Base-by-base conservation (phyloP, 1,140 invertebrate species). In the Ostrea denselamellosa region DNA sequence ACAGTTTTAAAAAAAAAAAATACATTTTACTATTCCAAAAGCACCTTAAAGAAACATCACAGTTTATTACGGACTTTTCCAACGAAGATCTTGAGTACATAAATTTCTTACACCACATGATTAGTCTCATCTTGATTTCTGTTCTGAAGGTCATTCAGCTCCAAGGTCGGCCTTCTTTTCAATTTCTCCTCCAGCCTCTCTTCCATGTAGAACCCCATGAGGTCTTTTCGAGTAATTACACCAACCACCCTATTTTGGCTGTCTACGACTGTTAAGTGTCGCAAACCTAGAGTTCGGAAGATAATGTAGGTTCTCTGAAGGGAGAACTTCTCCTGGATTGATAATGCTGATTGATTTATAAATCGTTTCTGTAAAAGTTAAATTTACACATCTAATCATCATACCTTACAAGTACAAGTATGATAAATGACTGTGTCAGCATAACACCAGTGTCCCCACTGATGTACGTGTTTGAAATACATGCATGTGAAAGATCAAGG, bases 241-340 rank as follows among this genome's bases (percentile, higher is more conserved):
- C 95, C 95, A 89, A 92, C 94, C 94, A 98, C 97, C 92, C 97
- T 96, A 94, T 99, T 98, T n/a, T 96, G 96, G 92, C 98, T 97
- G 94, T 99, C 97, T 0, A 99, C 96, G 14, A 99, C 98, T 85
- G 98, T 96, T 90, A 99, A 95, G 95, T 99, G 98, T 10, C 99
- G 95, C 82, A 99, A 95, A 0, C 98, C 99, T 8, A 99, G 95
- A 10, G 97, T 98, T 90, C 98, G 96, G 94, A 99, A 99, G 10
- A 99, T 95, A 85, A 97, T 96, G 93, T 99, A 99, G 87, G 98
- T 97, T 88, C 98, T 96, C 86, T 98, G 97, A 71, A 99, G 95
- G 1, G 98, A 95, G 89, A 95, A 95, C 56, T 93, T 93, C 56
- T 90, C 90, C 34, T 88, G 92, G 19, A 95, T 92, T 17, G 88